These are phyloP conservation scores for Vidua chalybeata DNA, from an alignment of 2,113 vertebrate genomes.

Conservation along the genomic window DNA sequence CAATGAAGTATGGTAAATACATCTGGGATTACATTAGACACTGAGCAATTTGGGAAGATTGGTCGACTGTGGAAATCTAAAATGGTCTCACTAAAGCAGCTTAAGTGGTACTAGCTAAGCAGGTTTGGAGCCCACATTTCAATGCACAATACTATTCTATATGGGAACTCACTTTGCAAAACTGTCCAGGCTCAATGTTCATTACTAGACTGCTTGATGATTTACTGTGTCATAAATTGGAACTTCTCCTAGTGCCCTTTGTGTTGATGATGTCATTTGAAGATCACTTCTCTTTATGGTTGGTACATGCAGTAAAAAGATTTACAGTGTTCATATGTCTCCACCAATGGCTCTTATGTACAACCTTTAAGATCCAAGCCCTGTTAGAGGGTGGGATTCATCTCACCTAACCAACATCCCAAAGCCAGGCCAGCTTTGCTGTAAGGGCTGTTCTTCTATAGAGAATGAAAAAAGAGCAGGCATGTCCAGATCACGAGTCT, in stretches of 20 bases:
- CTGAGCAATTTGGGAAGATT: slow-evolving; percentile 41
- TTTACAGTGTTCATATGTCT: background rate
- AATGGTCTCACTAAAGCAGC: slow-evolving; percentile 45
- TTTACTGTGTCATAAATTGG: slow-evolving; percentile 45
- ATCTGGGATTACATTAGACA: slow-evolving; percentile 42
- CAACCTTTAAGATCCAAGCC: background rate
- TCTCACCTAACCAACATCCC: background rate
- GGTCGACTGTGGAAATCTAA: slow-evolving; percentile 51
- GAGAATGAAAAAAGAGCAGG: background rate
- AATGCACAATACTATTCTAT: background rate
- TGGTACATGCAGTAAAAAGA: background rate
- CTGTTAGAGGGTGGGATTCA: background rate
- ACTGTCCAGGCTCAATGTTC: slow-evolving; percentile 32
- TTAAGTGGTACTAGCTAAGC: slow-evolving; percentile 51
- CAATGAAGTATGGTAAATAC: slow-evolving; percentile 55
- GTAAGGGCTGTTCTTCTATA: background rate
- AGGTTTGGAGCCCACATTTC: slow-evolving; percentile 41
- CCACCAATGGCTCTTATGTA: background rate
- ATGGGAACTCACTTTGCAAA: slow-evolving; percentile 2
- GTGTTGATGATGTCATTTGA: slow-evolving; percentile 61
- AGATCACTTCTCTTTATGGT: slow-evolving; percentile 34
- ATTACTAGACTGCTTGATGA: slow-evolving; percentile 27
- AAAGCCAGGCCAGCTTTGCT: background rate
- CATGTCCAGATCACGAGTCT: background rate
- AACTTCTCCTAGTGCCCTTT: slow-evolving; percentile 55